Evolutionary conservation across 92 coral and sea anemone species (phyloP).

Genomic region (Siderastrea siderea): DNA sequence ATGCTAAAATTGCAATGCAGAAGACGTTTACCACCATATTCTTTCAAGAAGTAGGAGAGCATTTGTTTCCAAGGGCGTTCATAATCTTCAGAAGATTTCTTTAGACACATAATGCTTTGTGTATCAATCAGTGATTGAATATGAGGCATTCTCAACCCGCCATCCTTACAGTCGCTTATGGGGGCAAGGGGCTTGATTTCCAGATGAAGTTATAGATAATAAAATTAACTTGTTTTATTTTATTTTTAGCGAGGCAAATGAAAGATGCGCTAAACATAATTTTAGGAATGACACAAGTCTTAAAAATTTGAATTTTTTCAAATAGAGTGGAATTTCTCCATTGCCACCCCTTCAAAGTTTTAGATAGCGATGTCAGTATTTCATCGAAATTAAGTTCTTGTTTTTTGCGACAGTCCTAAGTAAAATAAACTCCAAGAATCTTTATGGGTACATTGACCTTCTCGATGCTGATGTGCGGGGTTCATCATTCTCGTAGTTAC

Average conservation of each 20-base stretch:
- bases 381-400: neutral
- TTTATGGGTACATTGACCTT: too few relatives aligned
- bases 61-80: neutral
- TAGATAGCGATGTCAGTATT: neutral
- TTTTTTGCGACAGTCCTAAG: neutral
- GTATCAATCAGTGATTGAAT: neutral
- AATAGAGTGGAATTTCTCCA: constrained; percentile 6
- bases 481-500: too few relatives aligned
- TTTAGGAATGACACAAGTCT: neutral
- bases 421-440: neutral
- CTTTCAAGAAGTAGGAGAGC: neutral
- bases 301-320: neutral
- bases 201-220: neutral
- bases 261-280: constrained; percentile 2
- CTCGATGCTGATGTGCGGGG: too few relatives aligned
- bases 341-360: neutral
- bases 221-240: neutral
- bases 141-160: constrained; percentile 6
- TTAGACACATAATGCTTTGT: neutral
- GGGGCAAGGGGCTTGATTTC: neutral
- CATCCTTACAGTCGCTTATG: neutral
- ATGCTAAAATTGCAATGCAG: too few relatives aligned
- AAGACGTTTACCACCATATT: neutral
- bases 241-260: neutral
- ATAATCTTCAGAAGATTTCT: neutral